These are phyloP conservation scores for Ceyx melanurus DNA, from an alignment of 2,113 vertebrate species.

Conservation along the genomic window DNA sequence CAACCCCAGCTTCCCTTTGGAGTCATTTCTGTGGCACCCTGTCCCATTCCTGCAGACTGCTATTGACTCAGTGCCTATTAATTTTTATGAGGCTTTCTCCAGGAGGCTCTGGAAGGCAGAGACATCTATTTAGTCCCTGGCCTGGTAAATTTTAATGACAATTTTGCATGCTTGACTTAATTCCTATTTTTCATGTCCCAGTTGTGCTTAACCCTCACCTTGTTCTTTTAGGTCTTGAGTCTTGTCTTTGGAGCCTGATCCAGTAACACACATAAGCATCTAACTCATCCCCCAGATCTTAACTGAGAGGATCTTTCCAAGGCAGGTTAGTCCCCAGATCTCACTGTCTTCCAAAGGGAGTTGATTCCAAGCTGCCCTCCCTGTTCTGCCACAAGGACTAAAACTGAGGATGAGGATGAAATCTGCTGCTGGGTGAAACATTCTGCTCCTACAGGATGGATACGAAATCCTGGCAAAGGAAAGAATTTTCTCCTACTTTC, in stretches of 20 bases:
- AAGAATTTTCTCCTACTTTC: background rate
- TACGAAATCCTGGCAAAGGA: background rate
- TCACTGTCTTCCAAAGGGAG: background rate
- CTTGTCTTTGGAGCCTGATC: background rate
- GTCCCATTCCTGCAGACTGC: background rate
- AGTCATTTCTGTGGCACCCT: background rate
- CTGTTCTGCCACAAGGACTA: background rate
- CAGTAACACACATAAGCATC: background rate
- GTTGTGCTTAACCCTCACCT: background rate
- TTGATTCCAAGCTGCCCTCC: background rate
- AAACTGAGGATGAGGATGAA: background rate
- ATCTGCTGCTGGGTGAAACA: background rate
- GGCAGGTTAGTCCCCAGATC: background rate
- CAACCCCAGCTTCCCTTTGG: background rate
- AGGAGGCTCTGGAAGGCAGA: background rate
- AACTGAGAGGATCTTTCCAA: background rate
- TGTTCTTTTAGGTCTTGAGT: background rate
- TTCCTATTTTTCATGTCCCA: slow-evolving; percentile 29
- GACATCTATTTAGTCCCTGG: slow-evolving; percentile 23
- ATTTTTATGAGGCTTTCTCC: slow-evolving; percentile 29
- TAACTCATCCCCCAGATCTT: background rate
- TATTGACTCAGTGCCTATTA: slow-evolving; percentile 31
- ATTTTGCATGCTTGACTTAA: slow-evolving; percentile 61
- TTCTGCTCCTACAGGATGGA: background rate
- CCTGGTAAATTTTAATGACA: slow-evolving; percentile 64